Conservation (phyloP, 2,113 vertebrate species). For the Urocolius indicus region DNA sequence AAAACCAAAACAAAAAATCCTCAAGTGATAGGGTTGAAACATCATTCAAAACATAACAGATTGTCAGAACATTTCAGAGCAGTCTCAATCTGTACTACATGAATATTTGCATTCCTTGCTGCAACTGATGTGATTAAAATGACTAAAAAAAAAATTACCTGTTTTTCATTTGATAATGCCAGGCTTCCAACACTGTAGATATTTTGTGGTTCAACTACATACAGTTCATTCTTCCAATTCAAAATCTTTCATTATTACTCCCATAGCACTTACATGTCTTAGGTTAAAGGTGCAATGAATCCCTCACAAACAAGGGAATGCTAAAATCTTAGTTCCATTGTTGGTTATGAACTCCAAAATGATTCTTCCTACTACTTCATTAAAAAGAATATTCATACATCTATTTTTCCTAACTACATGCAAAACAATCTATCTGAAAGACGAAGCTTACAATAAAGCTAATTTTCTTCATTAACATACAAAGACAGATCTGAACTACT, state of each 20-base stretch:
- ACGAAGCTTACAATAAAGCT: slow-evolving; percentile 31
- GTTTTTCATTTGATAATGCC: background rate
- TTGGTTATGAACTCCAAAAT: slow-evolving; percentile 14
- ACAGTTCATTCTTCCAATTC: background rate
- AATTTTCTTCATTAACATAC: slow-evolving; percentile 29
- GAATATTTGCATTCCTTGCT: slow-evolving; percentile 48
- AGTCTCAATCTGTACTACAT: slow-evolving; percentile 55
- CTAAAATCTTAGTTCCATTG: background rate
- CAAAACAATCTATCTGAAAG: slow-evolving; percentile 48
- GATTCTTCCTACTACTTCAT: background rate
- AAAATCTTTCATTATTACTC: background rate
- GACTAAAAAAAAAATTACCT: background rate
- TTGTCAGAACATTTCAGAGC: slow-evolving; percentile 63
- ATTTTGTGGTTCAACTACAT: background rate
- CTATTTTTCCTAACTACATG: slow-evolving; percentile 11
- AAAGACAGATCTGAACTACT: slow-evolving; percentile 7
- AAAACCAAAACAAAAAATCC: slow-evolving; percentile 36
- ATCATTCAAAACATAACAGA: slow-evolving; percentile 66
- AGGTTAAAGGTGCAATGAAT: background rate
- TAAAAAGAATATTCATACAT: slow-evolving; percentile 4
- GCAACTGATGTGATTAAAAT: slow-evolving; percentile 42
- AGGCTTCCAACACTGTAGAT: background rate
- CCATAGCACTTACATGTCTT: background rate
- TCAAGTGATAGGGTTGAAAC: slow-evolving; percentile 63
- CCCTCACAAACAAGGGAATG: background rate